Evolutionary conservation across 2,113 vertebrate species (phyloP).

Genomic region (Mesembrinibis cayennensis): DNA sequence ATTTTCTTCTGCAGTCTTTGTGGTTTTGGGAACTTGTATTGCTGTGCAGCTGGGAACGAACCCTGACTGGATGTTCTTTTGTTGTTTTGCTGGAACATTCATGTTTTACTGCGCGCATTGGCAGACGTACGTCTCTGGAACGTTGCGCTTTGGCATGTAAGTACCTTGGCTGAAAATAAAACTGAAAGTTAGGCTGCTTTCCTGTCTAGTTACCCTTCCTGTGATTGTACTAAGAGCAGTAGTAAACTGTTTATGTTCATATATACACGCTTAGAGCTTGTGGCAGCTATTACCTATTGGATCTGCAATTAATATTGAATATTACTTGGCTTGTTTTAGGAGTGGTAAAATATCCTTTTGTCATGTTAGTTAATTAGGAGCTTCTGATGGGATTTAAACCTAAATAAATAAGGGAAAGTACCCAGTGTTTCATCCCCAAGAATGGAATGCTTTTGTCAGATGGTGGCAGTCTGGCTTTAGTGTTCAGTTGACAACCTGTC

Average conservation of each 20-base stretch:
- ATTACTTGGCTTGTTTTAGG: not conserved
- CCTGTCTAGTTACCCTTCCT: not conserved
- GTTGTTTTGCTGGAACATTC: slow-evolving; percentile 97
- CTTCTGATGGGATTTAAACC: not conserved
- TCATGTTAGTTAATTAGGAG: not conserved
- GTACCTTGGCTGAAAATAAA: slow-evolving; percentile 68
- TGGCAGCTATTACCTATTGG: not conserved
- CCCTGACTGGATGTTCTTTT: slow-evolving; percentile 99
- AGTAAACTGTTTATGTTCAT: not conserved
- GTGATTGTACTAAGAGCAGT: not conserved
- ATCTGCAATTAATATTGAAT: not conserved
- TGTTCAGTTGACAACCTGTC: not conserved
- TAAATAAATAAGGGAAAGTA: not conserved
- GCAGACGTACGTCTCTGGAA: slow-evolving; percentile 98
- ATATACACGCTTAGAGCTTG: not conserved
- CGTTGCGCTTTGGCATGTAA: slow-evolving; percentile 96
- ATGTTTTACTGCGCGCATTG: slow-evolving; percentile 99
- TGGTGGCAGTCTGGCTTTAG: not conserved
- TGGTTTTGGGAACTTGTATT: slow-evolving; percentile 96
- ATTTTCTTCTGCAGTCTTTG: slow-evolving; percentile 87
- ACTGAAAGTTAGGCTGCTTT: not conserved
- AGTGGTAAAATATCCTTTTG: not conserved
- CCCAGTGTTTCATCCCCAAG: not conserved
- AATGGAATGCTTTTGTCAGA: not conserved
- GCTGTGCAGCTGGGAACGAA: slow-evolving; percentile 96